phyloP scores from a whole-genome alignment of 92 coral and sea anemone species.

The Heliopora coerulea region DNA sequence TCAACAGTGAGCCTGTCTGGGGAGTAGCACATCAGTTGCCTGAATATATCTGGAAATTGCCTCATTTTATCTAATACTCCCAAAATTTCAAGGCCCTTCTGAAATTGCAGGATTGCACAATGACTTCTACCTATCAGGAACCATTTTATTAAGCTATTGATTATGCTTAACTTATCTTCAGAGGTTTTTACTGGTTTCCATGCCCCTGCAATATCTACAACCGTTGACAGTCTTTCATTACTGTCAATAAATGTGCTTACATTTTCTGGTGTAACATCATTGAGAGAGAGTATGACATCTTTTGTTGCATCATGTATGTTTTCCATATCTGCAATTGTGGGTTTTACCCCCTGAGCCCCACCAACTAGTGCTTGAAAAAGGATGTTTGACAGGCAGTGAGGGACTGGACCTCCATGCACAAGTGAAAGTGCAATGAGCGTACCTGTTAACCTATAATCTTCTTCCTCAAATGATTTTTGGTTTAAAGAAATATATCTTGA shows the following conservation, averaged over 20 bases:
- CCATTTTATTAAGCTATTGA: constrained; percentile 7
- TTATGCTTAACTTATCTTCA: constrained; percentile 29
- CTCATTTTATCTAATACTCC: constrained; percentile 21
- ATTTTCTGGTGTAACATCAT: constrained; percentile 18
- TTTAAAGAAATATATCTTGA: constrained; percentile 15
- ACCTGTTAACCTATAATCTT: constrained; percentile 22
- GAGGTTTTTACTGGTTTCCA: constrained; percentile 25
- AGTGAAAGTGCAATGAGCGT: constrained; percentile 26
- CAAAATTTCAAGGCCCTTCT: constrained; percentile 20
- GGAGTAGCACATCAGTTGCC: constrained; percentile 14
- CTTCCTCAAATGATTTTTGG: constrained; percentile 38
- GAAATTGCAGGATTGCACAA: too few species aligned
- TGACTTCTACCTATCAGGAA: too few species aligned
- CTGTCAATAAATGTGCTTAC: constrained; percentile 9
- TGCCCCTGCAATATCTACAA: constrained; percentile 40
- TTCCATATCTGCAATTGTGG: constrained; percentile 25
- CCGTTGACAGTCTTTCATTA: constrained; percentile 34
- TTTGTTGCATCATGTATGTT: constrained; percentile 20
- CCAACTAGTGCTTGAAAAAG: constrained; percentile 11
- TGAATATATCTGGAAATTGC: not conserved
- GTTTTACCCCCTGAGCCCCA: constrained; percentile 27
- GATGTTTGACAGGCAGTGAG: constrained; percentile 20
- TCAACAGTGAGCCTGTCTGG: constrained; percentile 3
- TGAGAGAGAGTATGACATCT: constrained; percentile 22
- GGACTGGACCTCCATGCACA: constrained; percentile 32